These are phyloP conservation scores for Sceloporus tristichus DNA, from an alignment of 2,113 vertebrate species.

Conservation along the genomic window DNA sequence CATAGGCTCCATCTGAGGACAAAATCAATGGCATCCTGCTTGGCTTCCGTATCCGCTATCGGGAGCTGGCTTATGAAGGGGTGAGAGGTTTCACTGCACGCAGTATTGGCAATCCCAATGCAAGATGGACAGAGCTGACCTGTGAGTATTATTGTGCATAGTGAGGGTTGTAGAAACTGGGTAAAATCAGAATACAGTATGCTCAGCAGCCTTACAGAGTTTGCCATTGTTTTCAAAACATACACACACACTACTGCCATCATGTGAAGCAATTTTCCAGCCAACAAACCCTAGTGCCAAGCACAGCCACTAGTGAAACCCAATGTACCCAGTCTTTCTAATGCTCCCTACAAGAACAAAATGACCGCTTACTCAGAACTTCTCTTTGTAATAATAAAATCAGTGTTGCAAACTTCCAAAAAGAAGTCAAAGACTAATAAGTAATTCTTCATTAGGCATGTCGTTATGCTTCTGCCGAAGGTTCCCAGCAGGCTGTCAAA, in stretches of 20 bases:
- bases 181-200: neutral
- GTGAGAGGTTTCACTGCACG: constrained; percentile 84
- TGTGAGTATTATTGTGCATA: constrained; percentile 80
- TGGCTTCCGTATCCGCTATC: constrained; percentile 92
- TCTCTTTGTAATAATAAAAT: neutral
- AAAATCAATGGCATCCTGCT: constrained; percentile 95
- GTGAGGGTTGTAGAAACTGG: rapidly evolving
- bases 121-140: constrained; percentile 89
- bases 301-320: neutral
- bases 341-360: neutral
- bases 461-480: neutral
- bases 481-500: neutral
- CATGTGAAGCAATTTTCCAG: neutral
- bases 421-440: neutral
- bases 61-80: constrained; percentile 89
- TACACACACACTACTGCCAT: neutral
- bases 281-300: neutral
- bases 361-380: neutral
- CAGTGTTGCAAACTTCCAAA: neutral
- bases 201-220: neutral
- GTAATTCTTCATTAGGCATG: no score
- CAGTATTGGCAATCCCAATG: constrained; percentile 71
- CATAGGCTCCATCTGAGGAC: constrained; percentile 90
- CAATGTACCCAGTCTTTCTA: neutral
- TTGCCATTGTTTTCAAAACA: neutral